Percentiles rank a stretch among this genome's conserved stretches.
Evolutionary conservation across 2,113 vertebrate genomes (phyloP).

Genomic region (Marmota flaviventris): DNA sequence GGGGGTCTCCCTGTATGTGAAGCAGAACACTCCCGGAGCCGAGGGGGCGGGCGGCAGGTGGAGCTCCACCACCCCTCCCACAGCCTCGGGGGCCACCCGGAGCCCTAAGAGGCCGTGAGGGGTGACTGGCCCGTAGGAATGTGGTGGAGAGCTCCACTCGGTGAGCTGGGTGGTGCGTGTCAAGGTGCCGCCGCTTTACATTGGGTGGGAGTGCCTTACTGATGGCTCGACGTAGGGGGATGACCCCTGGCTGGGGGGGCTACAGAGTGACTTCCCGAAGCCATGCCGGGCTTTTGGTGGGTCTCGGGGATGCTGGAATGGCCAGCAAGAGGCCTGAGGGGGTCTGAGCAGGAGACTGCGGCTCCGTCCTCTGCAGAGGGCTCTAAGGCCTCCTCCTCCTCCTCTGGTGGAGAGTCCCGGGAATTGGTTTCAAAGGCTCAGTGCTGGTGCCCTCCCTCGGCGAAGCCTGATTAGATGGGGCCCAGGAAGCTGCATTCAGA

Average conservation of each 20-base stretch:
- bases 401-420: too few species aligned
- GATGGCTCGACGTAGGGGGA: neutral
- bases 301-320: accelerated
- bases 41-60: too few species aligned
- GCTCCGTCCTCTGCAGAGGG: too few species aligned
- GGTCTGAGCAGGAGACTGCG: neutral
- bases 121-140: too few species aligned
- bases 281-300: too few species aligned
- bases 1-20: neutral
- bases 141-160: too few species aligned
- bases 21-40: neutral
- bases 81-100: accelerated
- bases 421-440: neutral
- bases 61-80: accelerated
- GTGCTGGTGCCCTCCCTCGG: neutral
- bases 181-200: accelerated
- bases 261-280: neutral
- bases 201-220: accelerated
- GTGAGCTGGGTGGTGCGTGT: accelerated
- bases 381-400: too few species aligned
- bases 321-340: neutral
- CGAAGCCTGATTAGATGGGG: neutral
- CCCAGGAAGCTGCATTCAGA: neutral
- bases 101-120: neutral
- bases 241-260: too few species aligned